A percentile compares a stretch with the other conserved stretches of the same genome.
phyloP scores from a whole-genome alignment of 1,140 invertebrate species.

The Babylonia areolata region DNA sequence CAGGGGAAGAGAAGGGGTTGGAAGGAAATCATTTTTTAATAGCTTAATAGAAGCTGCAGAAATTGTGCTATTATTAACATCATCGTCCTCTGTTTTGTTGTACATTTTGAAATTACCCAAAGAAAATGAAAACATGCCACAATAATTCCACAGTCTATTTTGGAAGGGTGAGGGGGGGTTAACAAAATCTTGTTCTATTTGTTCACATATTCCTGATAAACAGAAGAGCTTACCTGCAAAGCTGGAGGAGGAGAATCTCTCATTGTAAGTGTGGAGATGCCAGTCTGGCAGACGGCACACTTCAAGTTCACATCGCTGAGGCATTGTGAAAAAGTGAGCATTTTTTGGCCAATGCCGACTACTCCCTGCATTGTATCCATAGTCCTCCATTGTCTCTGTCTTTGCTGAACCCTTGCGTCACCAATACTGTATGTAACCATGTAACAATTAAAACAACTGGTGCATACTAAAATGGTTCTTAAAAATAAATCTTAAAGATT shows the following conservation, averaged over 20 bases:
- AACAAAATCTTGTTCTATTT: no score
- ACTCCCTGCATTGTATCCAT: background rate
- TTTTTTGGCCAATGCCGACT: background rate
- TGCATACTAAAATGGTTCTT: background rate
- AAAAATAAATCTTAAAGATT: background rate
- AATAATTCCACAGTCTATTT: no score
- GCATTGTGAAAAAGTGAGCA: background rate
- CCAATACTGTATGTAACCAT: background rate
- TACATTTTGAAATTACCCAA: no score
- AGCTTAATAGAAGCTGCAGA: no score
- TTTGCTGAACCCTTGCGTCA: background rate
- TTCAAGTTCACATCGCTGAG: background rate
- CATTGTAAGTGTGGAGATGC: background rate
- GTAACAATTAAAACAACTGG: background rate
- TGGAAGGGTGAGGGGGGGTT: no score
- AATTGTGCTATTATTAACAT: no score
- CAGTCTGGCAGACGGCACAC: slow-evolving; percentile 9
- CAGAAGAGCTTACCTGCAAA: slow-evolving; percentile 27
- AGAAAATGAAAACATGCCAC: no score
- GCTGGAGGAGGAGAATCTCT: slow-evolving; percentile 19
- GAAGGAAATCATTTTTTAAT: no score
- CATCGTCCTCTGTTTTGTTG: no score
- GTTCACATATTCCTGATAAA: no score
- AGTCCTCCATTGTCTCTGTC: slow-evolving; percentile 2
- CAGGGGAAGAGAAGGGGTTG: no score